Conservation (phyloP, 2,888 invertebrate genomes). For the Dolichopus griseipennis region DNA sequence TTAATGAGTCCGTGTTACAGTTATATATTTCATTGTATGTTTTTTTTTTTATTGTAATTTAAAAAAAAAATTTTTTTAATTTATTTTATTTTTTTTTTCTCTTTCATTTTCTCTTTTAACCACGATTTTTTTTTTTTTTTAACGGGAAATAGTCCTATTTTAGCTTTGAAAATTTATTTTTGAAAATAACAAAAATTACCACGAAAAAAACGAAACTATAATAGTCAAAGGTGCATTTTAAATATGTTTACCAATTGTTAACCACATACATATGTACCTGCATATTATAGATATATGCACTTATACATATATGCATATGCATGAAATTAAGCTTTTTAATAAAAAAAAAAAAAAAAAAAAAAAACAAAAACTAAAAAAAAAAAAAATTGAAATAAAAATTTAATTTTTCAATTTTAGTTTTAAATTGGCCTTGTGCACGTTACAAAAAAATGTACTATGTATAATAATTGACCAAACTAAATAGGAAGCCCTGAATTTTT, state of each 20-base stretch:
- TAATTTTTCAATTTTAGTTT: background rate
- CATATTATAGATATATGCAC: background rate
- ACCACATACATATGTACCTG: background rate
- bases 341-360: background rate
- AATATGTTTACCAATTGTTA: background rate
- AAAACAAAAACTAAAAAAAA: too few relatives aligned
- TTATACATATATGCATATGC: background rate
- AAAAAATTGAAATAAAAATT: too few relatives aligned
- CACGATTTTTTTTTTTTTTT: background rate
- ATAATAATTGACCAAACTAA: slow-evolving; percentile 1
- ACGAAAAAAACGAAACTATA: background rate
- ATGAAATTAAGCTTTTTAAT: background rate
- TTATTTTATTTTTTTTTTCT: too few relatives aligned
- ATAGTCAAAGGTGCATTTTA: background rate
- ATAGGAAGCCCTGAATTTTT: background rate
- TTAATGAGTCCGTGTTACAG: slow-evolving; percentile 3
- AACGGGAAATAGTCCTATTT: slow-evolving; percentile 4
- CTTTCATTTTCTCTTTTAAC: too few relatives aligned
- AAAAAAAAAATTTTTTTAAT: background rate
- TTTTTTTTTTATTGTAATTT: slow-evolving; percentile 1
- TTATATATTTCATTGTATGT: background rate
- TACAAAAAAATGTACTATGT: background rate
- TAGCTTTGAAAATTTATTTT: background rate
- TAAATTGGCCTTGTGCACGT: slow-evolving; percentile 6
- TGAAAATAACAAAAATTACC: too few relatives aligned